Evolutionary conservation across 2,888 invertebrate species (phyloP).

Genomic region (Synergus japonicus): DNA sequence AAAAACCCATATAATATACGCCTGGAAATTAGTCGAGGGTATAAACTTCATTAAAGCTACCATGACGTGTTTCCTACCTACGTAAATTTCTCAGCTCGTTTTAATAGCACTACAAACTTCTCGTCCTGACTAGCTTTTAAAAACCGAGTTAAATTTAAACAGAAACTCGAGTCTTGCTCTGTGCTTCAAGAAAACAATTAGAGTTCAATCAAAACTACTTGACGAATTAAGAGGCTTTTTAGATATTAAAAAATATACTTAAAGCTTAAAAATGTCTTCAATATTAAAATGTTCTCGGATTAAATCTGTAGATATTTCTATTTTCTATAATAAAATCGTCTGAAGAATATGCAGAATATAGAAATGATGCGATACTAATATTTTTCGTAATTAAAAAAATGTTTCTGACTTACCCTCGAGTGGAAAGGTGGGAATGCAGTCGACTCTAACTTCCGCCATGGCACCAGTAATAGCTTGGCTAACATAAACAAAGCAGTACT

Average conservation of each 20-base stretch:
- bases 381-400: not conserved
- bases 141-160: conserved; percentile 5
- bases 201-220: not conserved
- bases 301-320: too few relatives aligned
- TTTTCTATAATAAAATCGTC: too few relatives aligned
- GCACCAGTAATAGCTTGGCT: conserved; percentile 91
- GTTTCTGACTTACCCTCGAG: conserved; percentile 82
- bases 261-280: not conserved
- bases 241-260: not conserved
- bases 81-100: conserved; percentile 25
- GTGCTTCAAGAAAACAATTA: conserved; percentile 23
- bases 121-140: not conserved
- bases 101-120: conserved; percentile 2
- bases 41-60: conserved; percentile 23
- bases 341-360: too few relatives aligned
- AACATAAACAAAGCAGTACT: conserved; percentile 93
- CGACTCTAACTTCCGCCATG: conserved; percentile 90
- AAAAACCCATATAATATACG: not conserved
- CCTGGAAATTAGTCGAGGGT: conserved; percentile 7
- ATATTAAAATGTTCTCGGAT: not conserved
- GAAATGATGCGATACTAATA: too few relatives aligned
- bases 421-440: conserved; percentile 90
- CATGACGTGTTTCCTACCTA: conserved; percentile 16
- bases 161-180: not conserved
- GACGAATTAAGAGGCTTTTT: not conserved